Conservation (phyloP, 2,797 vertebrate species). For the Bovichtus variegatus region DNA sequence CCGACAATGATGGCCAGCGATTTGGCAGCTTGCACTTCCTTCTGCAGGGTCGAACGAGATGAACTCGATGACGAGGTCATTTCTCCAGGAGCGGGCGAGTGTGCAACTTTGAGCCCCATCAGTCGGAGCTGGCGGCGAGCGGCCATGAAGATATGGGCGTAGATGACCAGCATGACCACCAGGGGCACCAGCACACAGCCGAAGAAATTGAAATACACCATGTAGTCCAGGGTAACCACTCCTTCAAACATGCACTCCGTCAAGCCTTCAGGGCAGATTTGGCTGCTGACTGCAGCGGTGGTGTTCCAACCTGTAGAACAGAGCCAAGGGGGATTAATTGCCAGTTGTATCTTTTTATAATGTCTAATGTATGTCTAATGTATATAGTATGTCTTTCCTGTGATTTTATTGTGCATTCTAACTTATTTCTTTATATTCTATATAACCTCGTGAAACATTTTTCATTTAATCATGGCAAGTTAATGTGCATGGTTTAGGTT, state of each 20-base stretch:
- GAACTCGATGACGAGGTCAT: constrained; percentile 70
- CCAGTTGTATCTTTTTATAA: not conserved
- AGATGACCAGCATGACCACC: constrained; percentile 93
- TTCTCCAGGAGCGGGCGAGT: constrained; percentile 31
- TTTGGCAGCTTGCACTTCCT: constrained; percentile 95
- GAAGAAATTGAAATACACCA: constrained; percentile 99
- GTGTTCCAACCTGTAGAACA: constrained; percentile 60
- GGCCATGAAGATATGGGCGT: constrained; percentile 94
- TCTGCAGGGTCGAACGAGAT: constrained; percentile 89
- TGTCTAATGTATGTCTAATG: too few species aligned
- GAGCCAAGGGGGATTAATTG: not conserved
- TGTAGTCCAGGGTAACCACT: constrained; percentile 96
- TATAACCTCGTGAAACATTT: not conserved
- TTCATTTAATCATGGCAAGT: not conserved
- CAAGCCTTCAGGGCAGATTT: constrained; percentile 85
- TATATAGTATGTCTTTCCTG: too few species aligned
- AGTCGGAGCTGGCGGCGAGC: constrained; percentile 93
- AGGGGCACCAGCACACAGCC: constrained; percentile 93
- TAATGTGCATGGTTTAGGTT: not conserved
- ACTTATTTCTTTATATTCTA: too few species aligned
- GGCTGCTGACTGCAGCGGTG: constrained; percentile 3
- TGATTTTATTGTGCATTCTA: too few species aligned
- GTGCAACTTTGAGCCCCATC: constrained; percentile 89
- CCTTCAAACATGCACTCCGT: constrained; percentile 92
- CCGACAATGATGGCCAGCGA: constrained; percentile 96